Conservation (phyloP, 2,113 vertebrate species). For the Microtus ochrogaster region DNA sequence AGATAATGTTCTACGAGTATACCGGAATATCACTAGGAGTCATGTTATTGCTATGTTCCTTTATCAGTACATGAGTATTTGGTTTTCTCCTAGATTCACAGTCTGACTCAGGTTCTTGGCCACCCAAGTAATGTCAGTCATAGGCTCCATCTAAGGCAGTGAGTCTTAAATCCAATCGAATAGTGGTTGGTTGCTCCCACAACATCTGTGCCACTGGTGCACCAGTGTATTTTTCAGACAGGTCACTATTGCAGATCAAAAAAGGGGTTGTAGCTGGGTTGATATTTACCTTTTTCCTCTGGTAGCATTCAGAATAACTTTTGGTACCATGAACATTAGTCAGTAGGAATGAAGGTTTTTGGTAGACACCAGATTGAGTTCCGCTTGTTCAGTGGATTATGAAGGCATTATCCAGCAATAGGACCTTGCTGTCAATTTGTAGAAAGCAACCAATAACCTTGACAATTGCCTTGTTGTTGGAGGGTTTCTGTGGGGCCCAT, state of each 20-base stretch:
- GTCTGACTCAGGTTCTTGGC: background rate
- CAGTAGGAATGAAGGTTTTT: background rate
- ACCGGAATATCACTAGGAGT: background rate
- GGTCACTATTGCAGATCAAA: background rate
- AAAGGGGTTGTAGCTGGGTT: background rate
- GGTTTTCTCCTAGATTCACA: background rate
- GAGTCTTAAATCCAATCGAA: background rate
- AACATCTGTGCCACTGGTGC: background rate
- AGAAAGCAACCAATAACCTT: background rate
- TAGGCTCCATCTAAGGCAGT: background rate
- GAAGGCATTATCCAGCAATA: background rate
- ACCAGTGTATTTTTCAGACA: background rate
- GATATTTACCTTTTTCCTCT: background rate
- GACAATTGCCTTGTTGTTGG: background rate
- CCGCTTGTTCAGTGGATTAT: background rate
- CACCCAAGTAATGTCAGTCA: background rate
- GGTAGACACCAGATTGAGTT: background rate
- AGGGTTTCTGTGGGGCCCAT: background rate
- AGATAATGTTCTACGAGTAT: background rate
- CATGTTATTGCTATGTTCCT: background rate
- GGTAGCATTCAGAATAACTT: background rate
- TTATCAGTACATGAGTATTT: background rate
- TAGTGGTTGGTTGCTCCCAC: background rate
- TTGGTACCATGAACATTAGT: background rate
- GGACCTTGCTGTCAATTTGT: background rate